Conservation (phyloP, 2,113 vertebrate genomes). For the Todiramphus chloris region DNA sequence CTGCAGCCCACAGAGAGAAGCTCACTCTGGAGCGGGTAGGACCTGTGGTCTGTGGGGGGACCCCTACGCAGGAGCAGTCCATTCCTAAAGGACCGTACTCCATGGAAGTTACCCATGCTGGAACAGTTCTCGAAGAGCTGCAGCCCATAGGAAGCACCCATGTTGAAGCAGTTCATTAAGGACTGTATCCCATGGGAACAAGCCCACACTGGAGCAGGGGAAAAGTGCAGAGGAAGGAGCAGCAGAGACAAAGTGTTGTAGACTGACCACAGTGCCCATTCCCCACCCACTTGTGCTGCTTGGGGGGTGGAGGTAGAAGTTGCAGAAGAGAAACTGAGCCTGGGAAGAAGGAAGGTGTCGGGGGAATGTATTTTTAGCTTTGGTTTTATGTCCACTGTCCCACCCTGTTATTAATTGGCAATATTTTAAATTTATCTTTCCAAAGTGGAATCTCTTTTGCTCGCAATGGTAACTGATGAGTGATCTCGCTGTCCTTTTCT, state of each 20-base stretch:
- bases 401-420: neutral
- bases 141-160: neutral
- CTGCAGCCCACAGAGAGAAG: neutral
- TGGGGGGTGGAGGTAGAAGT: neutral
- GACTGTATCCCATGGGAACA: neutral
- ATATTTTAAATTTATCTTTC: neutral
- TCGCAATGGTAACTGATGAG: neutral
- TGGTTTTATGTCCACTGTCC: neutral
- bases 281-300: neutral
- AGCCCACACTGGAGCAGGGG: neutral
- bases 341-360: neutral
- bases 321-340: neutral
- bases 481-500: neutral
- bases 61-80: too few species aligned
- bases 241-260: neutral
- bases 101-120: fast-evolving
- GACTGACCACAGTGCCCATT: neutral
- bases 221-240: neutral
- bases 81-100: neutral
- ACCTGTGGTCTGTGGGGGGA: neutral
- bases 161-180: neutral
- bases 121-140: neutral
- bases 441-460: neutral
- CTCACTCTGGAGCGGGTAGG: neutral
- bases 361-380: neutral